Conservation (phyloP, 2,113 vertebrate genomes). For the Nibea coibor region DNA sequence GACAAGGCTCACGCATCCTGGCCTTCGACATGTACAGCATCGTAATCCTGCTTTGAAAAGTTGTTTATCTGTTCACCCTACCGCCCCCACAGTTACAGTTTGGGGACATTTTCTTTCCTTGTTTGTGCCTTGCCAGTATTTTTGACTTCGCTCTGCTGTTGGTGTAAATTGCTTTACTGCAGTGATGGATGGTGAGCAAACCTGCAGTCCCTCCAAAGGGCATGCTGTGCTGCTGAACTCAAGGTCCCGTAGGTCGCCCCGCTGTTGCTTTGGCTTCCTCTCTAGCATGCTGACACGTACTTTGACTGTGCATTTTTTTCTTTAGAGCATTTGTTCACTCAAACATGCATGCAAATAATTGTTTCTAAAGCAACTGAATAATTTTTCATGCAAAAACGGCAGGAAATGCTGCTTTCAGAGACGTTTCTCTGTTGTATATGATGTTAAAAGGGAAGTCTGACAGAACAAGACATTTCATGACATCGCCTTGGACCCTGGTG, state of each 20-base stretch:
- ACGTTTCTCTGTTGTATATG: too few species aligned
- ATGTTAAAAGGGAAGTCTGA: too few species aligned
- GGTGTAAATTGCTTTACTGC: constrained; percentile 61
- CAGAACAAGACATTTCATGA: too few species aligned
- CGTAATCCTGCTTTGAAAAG: constrained; percentile 62
- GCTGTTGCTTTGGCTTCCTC: background rate
- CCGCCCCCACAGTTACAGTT: constrained; percentile 56
- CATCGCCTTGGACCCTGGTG: too few species aligned
- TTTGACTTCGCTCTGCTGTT: constrained; percentile 59
- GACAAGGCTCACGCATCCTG: constrained; percentile 42
- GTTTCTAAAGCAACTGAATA: too few species aligned
- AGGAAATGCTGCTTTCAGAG: too few species aligned
- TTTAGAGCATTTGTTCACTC: background rate
- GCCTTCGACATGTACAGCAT: constrained; percentile 29
- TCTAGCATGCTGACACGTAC: background rate
- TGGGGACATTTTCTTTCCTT: constrained; percentile 68
- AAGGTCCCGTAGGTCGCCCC: constrained; percentile 13
- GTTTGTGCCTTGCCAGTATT: constrained; percentile 66
- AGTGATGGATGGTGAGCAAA: constrained; percentile 70
- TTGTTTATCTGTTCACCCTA: constrained; percentile 60
- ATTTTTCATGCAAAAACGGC: too few species aligned
- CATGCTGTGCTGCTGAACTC: constrained; percentile 28
- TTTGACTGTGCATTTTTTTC: background rate
- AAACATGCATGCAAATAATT: background rate
- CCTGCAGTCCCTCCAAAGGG: constrained; percentile 42